A percentile compares a stretch with the other conserved stretches of the same genome.
phyloP scores from a whole-genome alignment of 2,888 invertebrate species.

The Oxyscelio sp. region DNA sequence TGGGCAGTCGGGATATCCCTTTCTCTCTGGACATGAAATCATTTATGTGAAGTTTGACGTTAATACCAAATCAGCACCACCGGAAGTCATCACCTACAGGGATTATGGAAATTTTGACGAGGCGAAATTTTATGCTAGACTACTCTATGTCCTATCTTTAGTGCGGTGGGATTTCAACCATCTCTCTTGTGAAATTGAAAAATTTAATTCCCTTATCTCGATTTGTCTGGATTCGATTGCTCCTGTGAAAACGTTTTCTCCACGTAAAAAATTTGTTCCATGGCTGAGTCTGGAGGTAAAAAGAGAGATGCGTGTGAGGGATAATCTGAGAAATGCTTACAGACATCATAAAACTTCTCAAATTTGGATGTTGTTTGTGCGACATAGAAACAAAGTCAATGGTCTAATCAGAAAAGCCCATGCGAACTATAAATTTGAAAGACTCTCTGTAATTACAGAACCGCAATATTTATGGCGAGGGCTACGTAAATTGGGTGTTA shows the following conservation, averaged over 20 bases:
- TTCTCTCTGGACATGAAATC: too few relatives aligned
- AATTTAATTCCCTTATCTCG: neutral
- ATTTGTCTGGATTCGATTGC: neutral
- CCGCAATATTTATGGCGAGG: too few relatives aligned
- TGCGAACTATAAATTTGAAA: neutral
- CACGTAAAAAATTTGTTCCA: neutral
- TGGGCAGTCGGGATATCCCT: too few relatives aligned
- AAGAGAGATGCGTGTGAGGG: neutral
- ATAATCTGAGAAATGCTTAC: conserved; percentile 22
- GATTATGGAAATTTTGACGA: too few relatives aligned
- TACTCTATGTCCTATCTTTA: too few relatives aligned
- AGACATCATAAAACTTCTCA: neutral
- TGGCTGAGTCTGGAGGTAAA: conserved; percentile 13
- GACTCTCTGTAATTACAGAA: neutral
- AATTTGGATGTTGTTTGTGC: neutral
- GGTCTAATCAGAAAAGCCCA: neutral
- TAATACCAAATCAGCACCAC: too few relatives aligned
- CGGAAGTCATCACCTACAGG: too few relatives aligned
- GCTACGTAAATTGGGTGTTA: too few relatives aligned
- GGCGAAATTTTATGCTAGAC: too few relatives aligned
- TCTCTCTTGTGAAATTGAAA: too few relatives aligned
- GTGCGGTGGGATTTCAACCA: too few relatives aligned
- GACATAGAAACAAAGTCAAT: conserved; percentile 17
- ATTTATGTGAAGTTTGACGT: too few relatives aligned
- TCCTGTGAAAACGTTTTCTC: conserved; percentile 11